phyloP scores from a whole-genome alignment of 2,888 invertebrate species.

The Loripinus fragilis region DNA sequence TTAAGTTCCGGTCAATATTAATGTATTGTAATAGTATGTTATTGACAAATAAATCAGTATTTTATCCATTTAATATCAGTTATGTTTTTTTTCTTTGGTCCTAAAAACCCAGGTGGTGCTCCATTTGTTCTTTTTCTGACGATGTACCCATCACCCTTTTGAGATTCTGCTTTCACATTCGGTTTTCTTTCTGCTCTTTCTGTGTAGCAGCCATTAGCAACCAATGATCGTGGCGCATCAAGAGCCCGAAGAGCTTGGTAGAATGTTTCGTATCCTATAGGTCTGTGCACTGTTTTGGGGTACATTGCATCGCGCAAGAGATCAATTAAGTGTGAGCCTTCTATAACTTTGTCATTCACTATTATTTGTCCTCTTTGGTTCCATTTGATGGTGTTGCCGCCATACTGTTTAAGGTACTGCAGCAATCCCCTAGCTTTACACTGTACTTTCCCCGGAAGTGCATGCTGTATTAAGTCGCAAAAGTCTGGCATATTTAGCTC shows the following conservation, averaged over 20 bases:
- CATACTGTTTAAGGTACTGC: neutral
- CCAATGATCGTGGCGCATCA: neutral
- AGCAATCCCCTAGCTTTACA: neutral
- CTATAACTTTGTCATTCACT: neutral
- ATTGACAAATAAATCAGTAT: conserved; percentile 27
- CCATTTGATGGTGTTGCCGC: neutral
- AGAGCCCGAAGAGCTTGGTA: neutral
- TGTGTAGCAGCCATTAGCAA: too few relatives aligned
- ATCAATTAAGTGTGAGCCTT: neutral
- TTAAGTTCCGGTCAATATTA: too few relatives aligned
- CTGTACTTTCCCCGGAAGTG: neutral
- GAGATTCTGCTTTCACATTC: neutral
- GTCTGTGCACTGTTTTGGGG: neutral
- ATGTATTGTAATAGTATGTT: too few relatives aligned
- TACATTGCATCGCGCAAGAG: neutral
- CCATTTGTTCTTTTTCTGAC: conserved; percentile 11
- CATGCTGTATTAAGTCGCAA: neutral
- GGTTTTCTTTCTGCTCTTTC: too few relatives aligned
- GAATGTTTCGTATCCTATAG: neutral
- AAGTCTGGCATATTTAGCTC: too few relatives aligned
- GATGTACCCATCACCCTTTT: conserved; percentile 1
- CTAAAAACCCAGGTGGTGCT: neutral
- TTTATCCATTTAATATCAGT: conserved; percentile 22
- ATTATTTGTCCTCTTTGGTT: neutral
- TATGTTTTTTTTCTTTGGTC: neutral